Evolutionary conservation across 2,113 vertebrate genomes (phyloP).

Genomic region (Nematolebias whitei): DNA sequence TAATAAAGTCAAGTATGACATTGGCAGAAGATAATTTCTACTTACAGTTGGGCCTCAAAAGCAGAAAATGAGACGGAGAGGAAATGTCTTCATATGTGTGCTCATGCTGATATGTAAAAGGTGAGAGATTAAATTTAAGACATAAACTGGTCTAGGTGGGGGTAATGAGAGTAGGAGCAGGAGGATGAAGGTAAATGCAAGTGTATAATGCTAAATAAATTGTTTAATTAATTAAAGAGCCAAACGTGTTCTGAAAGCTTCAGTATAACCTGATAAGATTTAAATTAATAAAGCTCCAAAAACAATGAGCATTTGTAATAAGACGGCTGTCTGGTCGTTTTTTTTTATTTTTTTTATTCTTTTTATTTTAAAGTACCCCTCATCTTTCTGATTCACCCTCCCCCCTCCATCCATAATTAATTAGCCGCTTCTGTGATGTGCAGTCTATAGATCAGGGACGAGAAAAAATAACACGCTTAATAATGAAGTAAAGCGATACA

Average conservation of each 20-base stretch:
- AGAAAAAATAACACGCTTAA: constrained; percentile 74
- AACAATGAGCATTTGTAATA: constrained; percentile 73
- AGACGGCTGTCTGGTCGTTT: constrained; percentile 62
- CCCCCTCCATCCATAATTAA: constrained; percentile 75
- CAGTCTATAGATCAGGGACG: constrained; percentile 75
- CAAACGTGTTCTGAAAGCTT: constrained; percentile 63
- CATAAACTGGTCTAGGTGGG: constrained; percentile 10
- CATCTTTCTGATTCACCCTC: constrained; percentile 6
- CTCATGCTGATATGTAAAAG: constrained; percentile 39
- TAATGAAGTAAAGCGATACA: constrained; percentile 75
- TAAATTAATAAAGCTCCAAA: constrained; percentile 75
- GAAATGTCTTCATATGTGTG: constrained; percentile 18
- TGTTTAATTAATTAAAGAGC: constrained; percentile 63
- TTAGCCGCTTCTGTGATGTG: constrained; percentile 73
- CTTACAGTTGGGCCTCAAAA: constrained; percentile 57
- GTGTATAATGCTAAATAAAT: constrained; percentile 52
- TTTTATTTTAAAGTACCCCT: constrained; percentile 34
- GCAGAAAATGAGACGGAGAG: constrained; percentile 58
- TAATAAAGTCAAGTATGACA: constrained; percentile 37
- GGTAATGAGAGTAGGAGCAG: constrained; percentile 2
- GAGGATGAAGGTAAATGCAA: constrained; percentile 41
- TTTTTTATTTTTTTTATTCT: too few species aligned
- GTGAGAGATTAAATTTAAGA: constrained; percentile 57
- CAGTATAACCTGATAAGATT: constrained; percentile 65
- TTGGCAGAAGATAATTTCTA: constrained; percentile 51